phyloP scores from a whole-genome alignment of 2,797 vertebrate species.

The Premnoplex brunnescens region DNA sequence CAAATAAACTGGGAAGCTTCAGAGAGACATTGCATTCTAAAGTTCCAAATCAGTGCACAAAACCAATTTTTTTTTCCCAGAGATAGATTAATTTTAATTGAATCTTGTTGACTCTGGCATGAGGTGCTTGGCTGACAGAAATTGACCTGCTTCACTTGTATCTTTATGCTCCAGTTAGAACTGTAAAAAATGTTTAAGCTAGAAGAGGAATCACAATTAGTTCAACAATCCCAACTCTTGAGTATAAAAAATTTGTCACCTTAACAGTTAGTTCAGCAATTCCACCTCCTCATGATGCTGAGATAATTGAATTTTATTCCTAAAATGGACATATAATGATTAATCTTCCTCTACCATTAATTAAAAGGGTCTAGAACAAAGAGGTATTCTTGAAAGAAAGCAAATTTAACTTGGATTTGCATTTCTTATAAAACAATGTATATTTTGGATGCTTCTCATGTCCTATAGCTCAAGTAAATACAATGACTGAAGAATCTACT shows the following conservation, averaged over 20 bases:
- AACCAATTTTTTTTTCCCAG: neutral
- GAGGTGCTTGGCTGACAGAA: neutral
- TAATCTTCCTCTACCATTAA: neutral
- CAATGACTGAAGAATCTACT: neutral
- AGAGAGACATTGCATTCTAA: neutral
- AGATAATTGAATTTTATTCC: neutral
- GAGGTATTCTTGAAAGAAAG: neutral
- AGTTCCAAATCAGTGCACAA: conserved; percentile 18
- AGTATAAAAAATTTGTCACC: neutral
- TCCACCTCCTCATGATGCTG: neutral
- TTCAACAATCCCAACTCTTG: neutral
- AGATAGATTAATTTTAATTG: conserved; percentile 42
- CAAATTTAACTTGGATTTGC: neutral
- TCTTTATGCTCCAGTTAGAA: neutral
- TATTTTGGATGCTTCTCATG: neutral
- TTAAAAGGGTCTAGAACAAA: neutral
- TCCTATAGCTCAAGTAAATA: neutral
- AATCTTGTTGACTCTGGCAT: neutral
- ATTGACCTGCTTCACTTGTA: neutral
- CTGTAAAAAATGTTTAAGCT: neutral
- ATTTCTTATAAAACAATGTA: neutral
- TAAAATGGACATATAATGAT: neutral
- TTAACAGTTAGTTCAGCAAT: neutral
- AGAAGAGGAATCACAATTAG: neutral
- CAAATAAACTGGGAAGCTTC: neutral